Base-by-base conservation (phyloP, 2,113 vertebrate species). In the Hippocampus abdominalis region DNA sequence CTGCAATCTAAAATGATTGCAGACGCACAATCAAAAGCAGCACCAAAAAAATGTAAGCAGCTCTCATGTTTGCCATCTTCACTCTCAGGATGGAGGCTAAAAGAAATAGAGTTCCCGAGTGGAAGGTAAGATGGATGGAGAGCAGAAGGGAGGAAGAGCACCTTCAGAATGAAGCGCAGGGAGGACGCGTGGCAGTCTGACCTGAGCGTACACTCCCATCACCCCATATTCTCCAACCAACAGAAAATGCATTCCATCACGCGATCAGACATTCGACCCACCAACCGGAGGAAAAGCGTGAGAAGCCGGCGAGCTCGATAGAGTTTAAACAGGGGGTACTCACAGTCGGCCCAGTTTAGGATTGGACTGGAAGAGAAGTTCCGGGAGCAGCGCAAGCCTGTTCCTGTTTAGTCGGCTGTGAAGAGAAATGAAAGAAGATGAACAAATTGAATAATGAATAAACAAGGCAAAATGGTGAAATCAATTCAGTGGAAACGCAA, bases 361-460 rank as follows among this genome's bases (percentile, higher is more conserved):
- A 0, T 94, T 98, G 87, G 93, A 95, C 93, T 98, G 97, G 89
- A 99, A 99, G 84, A 99, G 95, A 76, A 99, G 87, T 86, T 99
- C 97, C 1, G 97, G 96, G 74, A 99, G 96, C 67, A 98, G 92
- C 89, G 96, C 95, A 68, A 99, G 89, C 81, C 95, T 96, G 90
- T 98, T 99, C 91, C 95, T 94, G 94, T 98, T 99, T 86, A 99
- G 91, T 29, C 96, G 96, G 80, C 97, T 99, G 82, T 57, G 59
- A 75, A 66, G 84, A 73, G 68, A 88, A 51, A 82, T 10, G 73
- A 42, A 56, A 57, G 68, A 4, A 66, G 15, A 71, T 64, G 13
- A 10, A n/a, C 16, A 36, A 51, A 49, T 36, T 67, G 18, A 68
- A 51, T 36, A n/a, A 51, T 39, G 1, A 7, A 18, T 21, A 12